Base-by-base conservation (phyloP, 2,797 vertebrate genomes). In the Rhincodon typus region DNA sequence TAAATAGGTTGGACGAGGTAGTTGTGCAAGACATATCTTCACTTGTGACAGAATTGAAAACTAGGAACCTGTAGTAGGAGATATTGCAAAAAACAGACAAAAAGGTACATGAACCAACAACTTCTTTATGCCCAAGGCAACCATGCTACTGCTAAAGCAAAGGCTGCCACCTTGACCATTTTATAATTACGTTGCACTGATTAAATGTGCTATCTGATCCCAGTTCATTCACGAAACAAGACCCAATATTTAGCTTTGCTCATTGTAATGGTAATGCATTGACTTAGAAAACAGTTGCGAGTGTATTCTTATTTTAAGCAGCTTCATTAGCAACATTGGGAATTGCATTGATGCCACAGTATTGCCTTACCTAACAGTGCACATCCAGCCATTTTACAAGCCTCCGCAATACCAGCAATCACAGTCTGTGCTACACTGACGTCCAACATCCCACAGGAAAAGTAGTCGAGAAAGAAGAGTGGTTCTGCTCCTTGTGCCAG, bases 381-480 rank as follows among this genome's bases (percentile, higher is more conserved):
- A 90, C 99, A 99, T 96, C 99, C 98, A 0, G 99, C 98, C 96
- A 96, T 96, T 96, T 97, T 96, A 66, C 99, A 99, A 15, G 98
- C 99, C 82, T 97, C 97, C 0, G 99, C 98, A 6, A 99, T 97
- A n/a, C 99, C 98, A 0, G 97, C 97, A 0, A 99, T 97, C 96
- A 99, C 98, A 0, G 97, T 94, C 67, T 98, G 97, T 0, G 99
- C 98, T 8, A 98, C 98, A 0, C 96, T 96, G 66, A 99, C 98
- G 0, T 99, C 98, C 69, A 99, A 97, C 57, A 96, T 97, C 34
- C 99, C 99, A n/a, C 99, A 99, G 96, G 99, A 98, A 97, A 99
- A 99, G 96, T 99, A 99, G 96, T 99, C 99, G 0, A 99, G 98
- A 97, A 99, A 99, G 98, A 99, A 99, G 94, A 99, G 98, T 0